Evolutionary conservation across 1,140 invertebrate species (phyloP), one percentile per base, ranked within the genome.

Genomic region (Patella vulgata): DNA sequence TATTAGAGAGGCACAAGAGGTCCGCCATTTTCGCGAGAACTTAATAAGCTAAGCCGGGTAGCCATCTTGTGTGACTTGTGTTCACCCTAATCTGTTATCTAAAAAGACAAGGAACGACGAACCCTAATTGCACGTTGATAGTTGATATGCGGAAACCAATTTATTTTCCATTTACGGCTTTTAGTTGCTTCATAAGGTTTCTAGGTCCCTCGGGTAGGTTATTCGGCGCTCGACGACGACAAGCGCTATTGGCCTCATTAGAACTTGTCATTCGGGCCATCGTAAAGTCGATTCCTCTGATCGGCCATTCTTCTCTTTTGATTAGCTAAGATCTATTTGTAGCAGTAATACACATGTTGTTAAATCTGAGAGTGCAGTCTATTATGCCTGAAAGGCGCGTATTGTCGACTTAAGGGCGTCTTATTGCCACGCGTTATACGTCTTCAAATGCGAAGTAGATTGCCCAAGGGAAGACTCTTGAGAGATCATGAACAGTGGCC

Each of bases 141-240:
- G 56, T 46, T 46, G 53, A 62, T 59, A 43, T 59, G 40, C 60
- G 48, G 50, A 59, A 58, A 48, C 65, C 65, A 62, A 67, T 67
- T 67, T 67, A 62, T 67, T 67, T 67, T 67, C 65, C 59, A 67
- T 67, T 62, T 62, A 62, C 65, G 59, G 59, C 65, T 62, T 62
- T 67, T 62, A 62, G 59, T 62, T 59, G 65, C 65, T 67, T 60
- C 65, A 62, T 62, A 67, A 62, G 63, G 65, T 59, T 67, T 60
- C 40, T 43, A 36, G 30, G 40, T 66, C 64, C 58, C 64, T 27
- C 19, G 53, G 28, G 64, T 36, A 48, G 55, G 52, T 47, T 52
- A 52, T n/a, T 44, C 52, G 21, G 43, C 36, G 28, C 25, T 42
- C 25, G 51, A 44, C 59, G 46, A 19, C 54, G 57, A 51, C 53